Evolutionary conservation across 2,113 vertebrate genomes (phyloP), one percentile per base, ranked within the genome.

Genomic region (Microcebus murinus): DNA sequence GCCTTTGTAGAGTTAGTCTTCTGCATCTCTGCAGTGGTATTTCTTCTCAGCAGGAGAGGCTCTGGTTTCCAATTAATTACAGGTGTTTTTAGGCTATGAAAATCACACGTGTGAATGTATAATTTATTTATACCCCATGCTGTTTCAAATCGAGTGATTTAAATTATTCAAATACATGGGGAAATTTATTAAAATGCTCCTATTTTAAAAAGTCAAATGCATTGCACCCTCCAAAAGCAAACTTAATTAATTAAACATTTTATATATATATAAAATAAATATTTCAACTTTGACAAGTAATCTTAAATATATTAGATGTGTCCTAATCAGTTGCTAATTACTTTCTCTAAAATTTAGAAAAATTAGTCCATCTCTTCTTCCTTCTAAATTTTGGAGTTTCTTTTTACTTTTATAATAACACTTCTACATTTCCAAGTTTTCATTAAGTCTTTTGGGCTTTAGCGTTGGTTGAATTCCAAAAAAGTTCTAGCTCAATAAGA

Each of bases 21-120:
- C 11, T 12, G 17, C 2, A 13, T 10, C 6, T 23, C 3, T 4
- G 21, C 0, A 2, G 8, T 3, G 0, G 18, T 17, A 0, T 12
- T 7, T 23, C 8, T 55, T 45, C 45, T n/a, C 55, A 1, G 63
- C 29, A 3, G 20, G 76, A 42, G n/a, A 8, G 0, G 2, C 34
- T 23, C 29, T 13, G 20, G 27, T 31, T 57, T 7, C 21, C 67
- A 87, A 5, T 77, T 45, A 36, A 77, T 55, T 25, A 13, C 68
- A 83, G 68, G 61, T 23, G 21, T 20, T 83, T 31, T n/a, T 27
- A 27, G 23, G 42, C 23, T 23, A 1, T 1, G 1, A 11, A 6
- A 1, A 25, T 31, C 7, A 15, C 6, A 14, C 18, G 4, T 0
- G n/a, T 21, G 8, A 20, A 57, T 1, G 12, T 23, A 4, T 57